Evolutionary conservation across 2,888 invertebrate genomes (phyloP), one percentile per base, ranked within the genome.

Genomic region (Therioaphis trifolii): DNA sequence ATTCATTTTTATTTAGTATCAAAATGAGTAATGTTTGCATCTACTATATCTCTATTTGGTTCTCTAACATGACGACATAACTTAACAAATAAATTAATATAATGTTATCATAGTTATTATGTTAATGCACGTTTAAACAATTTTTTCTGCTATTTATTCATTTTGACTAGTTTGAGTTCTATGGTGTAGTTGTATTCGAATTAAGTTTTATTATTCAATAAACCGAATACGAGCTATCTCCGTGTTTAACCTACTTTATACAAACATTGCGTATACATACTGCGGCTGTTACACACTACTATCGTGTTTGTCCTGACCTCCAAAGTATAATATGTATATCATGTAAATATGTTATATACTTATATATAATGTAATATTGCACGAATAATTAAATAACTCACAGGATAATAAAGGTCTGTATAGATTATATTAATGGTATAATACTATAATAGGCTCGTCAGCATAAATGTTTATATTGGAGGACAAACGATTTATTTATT

Each of bases 221-320:
- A n/a, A 58, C 40, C 40, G 18, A 71, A 80, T 61, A 43, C 5
- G 21, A 46, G 29, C 29, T 77, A 29, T 72, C 80, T 29, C 29
- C 35, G 46, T 58, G 15, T 80, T 72, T 80, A 80, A 80, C 80
- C 80, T 80, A 80, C 46, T 80, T 80, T 46, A 35, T 61, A 61
- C 11, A 7, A 29, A 46, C 15, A 14, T 21, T 14, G 9, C 43
- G 63, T 49, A 0, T 24, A 29, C 12, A 29, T 4, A 35, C 61
- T 24, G 21, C 68, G n/a, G n/a, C 66, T 43, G 15, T 40, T 35
- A 74, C 74, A 11, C 15, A 27, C 12, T 46, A 69, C 29, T 63
- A 80, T 71, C 80, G 61, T 72, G 72, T 80, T 46, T 49, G 72
- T 61, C 29, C 61, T 72, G 80, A 61, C 80, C 80, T 80, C 80